Percentiles rank a stretch among this genome's conserved stretches.
Evolutionary conservation across 2,113 vertebrate species (phyloP).

Genomic region (Tenebrosternarchus preto): DNA sequence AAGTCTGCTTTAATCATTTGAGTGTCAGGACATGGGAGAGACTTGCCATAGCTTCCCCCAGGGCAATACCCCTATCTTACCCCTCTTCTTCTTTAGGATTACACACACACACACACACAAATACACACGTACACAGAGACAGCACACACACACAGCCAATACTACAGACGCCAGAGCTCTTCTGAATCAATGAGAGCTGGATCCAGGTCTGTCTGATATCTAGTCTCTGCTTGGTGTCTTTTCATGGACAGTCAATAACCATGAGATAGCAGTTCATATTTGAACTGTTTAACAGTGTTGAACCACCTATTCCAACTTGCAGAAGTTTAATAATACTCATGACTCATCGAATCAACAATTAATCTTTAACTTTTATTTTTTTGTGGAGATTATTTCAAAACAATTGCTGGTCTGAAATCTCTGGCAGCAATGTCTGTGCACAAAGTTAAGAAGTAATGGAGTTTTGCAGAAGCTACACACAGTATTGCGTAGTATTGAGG

Average conservation of each 20-base stretch:
- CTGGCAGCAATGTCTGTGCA: too few species aligned
- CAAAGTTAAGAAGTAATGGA: too few species aligned
- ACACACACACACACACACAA: background rate
- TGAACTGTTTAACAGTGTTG: slow-evolving; percentile 1
- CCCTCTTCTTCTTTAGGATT: background rate
- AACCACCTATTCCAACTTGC: background rate
- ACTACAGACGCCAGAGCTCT: slow-evolving; percentile 41
- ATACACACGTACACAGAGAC: slow-evolving; percentile 1
- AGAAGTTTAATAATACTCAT: background rate
- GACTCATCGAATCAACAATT: background rate
- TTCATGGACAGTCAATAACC: slow-evolving; percentile 17
- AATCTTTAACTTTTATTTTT: background rate
- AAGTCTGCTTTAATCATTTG: slow-evolving; percentile 28
- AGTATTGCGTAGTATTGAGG: too few species aligned
- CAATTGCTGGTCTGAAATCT: too few species aligned
- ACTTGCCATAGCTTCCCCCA: background rate
- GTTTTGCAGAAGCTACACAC: too few species aligned
- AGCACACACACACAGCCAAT: slow-evolving; percentile 21
- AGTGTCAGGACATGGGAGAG: background rate
- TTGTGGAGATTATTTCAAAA: too few species aligned
- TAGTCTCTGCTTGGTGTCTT: slow-evolving; percentile 28
- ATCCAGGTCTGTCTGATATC: slow-evolving; percentile 41
- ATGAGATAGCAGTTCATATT: slow-evolving; percentile 19
- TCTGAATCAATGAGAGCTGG: slow-evolving; percentile 42
- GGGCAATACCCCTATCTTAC: background rate